A percentile compares a stretch with the other conserved stretches of the same genome.
These are phyloP conservation scores for Melanostoma scalare DNA, from an alignment of 2,888 invertebrate genomes.

Conservation along the genomic window DNA sequence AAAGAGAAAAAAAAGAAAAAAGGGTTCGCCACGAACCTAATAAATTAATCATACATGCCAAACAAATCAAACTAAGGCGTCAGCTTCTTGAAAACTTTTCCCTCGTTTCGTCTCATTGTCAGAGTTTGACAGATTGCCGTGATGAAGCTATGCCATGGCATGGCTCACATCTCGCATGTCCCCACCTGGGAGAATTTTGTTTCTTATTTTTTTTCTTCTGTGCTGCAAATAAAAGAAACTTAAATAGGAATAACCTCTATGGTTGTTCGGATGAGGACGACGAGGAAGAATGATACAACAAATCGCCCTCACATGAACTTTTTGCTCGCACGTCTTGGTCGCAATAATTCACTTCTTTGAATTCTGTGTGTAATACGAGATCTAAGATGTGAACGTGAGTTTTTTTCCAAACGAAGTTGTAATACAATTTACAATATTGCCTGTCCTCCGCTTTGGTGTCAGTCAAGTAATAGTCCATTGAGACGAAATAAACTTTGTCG, in stretches of 20 bases:
- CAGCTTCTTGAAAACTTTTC: background rate
- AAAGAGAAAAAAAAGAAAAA: conserved; percentile 1
- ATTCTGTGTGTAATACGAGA: conserved; percentile 65
- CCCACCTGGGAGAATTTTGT: conserved; percentile 50
- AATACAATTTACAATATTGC: conserved; percentile 60
- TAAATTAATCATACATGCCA: conserved; percentile 69
- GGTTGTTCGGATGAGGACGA: conserved; percentile 5
- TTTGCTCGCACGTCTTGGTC: conserved; percentile 63
- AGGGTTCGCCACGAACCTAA: conserved; percentile 51
- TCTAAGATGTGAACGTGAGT: conserved; percentile 68
- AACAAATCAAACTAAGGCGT: conserved; percentile 47
- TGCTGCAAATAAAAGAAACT: background rate
- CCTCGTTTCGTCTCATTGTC: conserved; percentile 22
- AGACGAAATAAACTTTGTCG: conserved; percentile 15
- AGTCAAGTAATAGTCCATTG: conserved; percentile 23
- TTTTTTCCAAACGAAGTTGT: conserved; percentile 70
- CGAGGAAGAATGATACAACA: background rate
- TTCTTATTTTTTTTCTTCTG: conserved; percentile 14
- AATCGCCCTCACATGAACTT: conserved; percentile 48
- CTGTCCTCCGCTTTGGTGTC: background rate
- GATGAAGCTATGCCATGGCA: conserved; percentile 41
- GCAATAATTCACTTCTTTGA: conserved; percentile 69
- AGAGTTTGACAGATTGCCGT: conserved; percentile 62
- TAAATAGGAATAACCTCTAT: too few relatives aligned
- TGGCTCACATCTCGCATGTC: conserved; percentile 18